Evolutionary conservation across 1,140 invertebrate species (phyloP).

Genomic region (Rhynchophorus ferrugineus): DNA sequence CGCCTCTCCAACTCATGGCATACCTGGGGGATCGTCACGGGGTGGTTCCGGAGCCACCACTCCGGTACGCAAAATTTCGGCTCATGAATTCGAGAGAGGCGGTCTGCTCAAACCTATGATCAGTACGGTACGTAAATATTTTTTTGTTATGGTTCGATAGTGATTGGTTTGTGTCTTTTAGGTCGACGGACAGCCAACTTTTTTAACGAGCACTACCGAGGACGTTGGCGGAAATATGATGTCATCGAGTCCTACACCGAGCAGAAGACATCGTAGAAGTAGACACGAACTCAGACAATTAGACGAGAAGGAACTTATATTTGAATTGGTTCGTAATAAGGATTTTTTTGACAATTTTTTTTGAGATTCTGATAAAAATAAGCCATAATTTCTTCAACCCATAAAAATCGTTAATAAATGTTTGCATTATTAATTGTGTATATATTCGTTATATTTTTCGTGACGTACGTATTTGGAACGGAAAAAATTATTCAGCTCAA

Average conservation of each 20-base stretch:
- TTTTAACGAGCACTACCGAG: slow-evolving; percentile 53
- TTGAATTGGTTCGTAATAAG: slow-evolving; percentile 71
- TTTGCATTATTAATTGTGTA: no score
- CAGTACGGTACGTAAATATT: slow-evolving; percentile 48
- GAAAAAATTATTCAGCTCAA: no score
- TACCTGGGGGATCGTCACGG: slow-evolving; percentile 49
- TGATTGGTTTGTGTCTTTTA: background rate
- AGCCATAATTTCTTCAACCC: no score
- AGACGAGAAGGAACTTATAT: slow-evolving; percentile 91
- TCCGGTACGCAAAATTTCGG: slow-evolving; percentile 90
- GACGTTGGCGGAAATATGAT: slow-evolving; percentile 11
- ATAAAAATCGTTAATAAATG: no score
- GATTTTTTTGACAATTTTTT: background rate
- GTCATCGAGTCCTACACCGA: slow-evolving; percentile 29
- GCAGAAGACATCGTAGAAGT: slow-evolving; percentile 60
- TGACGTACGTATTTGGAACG: no score
- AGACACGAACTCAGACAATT: slow-evolving; percentile 77
- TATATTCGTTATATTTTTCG: no score
- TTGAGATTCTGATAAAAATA: no score
- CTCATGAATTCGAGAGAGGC: slow-evolving; percentile 89
- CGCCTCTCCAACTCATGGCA: slow-evolving; percentile 54
- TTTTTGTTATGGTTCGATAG: background rate
- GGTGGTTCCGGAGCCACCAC: slow-evolving; percentile 75
- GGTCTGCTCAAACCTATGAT: slow-evolving; percentile 86
- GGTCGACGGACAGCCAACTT: slow-evolving; percentile 82